Evolutionary conservation across 2,888 invertebrate genomes (phyloP).

Genomic region (Itoplectis maculator): DNA sequence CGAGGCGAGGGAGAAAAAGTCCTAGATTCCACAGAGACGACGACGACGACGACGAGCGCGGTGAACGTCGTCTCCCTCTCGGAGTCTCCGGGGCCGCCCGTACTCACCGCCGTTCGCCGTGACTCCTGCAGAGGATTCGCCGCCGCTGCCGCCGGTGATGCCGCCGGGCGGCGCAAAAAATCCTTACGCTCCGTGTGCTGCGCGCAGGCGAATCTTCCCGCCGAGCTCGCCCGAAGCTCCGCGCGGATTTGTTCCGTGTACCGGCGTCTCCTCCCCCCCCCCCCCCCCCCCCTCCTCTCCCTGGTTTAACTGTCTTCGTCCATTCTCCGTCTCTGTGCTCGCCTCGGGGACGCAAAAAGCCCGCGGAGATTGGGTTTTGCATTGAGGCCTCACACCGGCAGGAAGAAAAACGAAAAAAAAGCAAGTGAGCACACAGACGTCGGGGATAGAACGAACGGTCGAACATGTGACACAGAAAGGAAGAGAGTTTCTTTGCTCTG

Average conservation of each 20-base stretch:
- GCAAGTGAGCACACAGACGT: neutral
- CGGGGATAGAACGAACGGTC: neutral
- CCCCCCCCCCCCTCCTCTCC: too few relatives aligned
- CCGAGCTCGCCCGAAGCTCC: constrained; percentile 54
- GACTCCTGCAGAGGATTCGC: constrained; percentile 22
- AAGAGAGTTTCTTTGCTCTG: neutral
- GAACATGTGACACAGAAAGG: neutral
- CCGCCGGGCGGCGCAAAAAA: constrained; percentile 56
- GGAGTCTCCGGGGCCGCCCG: neutral
- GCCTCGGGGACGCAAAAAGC: constrained; percentile 45
- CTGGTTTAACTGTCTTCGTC: constrained; percentile 51
- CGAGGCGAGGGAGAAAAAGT: constrained; percentile 46
- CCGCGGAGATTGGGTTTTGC: constrained; percentile 55
- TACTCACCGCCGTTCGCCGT: constrained; percentile 21
- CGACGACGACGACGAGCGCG: neutral
- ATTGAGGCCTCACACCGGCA: neutral
- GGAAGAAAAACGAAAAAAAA: constrained; percentile 27
- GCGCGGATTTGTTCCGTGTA: constrained; percentile 62
- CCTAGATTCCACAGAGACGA: constrained; percentile 51
- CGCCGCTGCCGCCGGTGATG: constrained; percentile 34
- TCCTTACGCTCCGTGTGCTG: constrained; percentile 54
- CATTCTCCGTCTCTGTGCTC: neutral
- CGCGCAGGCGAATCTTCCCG: constrained; percentile 29
- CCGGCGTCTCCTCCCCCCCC: too few relatives aligned
- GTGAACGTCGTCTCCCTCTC: constrained; percentile 13